These are phyloP conservation scores for Rhyacophila evoluta DNA, from an alignment of 2,888 invertebrate genomes.

Conservation along the genomic window DNA sequence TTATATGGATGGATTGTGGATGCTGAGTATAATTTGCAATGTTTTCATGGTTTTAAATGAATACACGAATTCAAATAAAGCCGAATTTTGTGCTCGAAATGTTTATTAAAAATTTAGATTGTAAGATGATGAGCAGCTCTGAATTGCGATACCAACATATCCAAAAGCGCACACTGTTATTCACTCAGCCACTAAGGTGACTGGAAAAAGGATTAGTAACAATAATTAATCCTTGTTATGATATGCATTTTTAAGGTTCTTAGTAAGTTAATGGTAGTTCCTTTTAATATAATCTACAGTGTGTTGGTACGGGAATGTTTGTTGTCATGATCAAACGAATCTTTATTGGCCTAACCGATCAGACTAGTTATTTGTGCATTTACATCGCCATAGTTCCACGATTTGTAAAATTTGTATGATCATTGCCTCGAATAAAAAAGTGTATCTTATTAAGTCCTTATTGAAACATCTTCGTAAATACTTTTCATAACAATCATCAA, in stretches of 20 bases:
- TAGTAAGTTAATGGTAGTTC: not conserved
- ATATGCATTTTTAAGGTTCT: not conserved
- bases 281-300: not conserved
- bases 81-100: no score
- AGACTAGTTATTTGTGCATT: not conserved
- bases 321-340: slow-evolving; percentile 4
- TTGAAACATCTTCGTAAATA: not conserved
- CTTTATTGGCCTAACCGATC: slow-evolving; percentile 3
- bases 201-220: no score
- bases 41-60: no score
- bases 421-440: not conserved
- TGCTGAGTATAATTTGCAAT: no score
- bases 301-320: not conserved
- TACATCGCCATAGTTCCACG: not conserved
- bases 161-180: no score
- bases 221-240: not conserved
- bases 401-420: not conserved
- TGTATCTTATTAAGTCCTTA: not conserved
- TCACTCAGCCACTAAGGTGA: no score
- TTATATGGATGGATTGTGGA: no score
- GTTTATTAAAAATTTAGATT: no score
- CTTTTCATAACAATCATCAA: no score
- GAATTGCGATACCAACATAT: no score
- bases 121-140: no score
- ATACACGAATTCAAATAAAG: no score